phyloP scores from a whole-genome alignment of 2,888 invertebrate genomes.

The Erebia aethiops region DNA sequence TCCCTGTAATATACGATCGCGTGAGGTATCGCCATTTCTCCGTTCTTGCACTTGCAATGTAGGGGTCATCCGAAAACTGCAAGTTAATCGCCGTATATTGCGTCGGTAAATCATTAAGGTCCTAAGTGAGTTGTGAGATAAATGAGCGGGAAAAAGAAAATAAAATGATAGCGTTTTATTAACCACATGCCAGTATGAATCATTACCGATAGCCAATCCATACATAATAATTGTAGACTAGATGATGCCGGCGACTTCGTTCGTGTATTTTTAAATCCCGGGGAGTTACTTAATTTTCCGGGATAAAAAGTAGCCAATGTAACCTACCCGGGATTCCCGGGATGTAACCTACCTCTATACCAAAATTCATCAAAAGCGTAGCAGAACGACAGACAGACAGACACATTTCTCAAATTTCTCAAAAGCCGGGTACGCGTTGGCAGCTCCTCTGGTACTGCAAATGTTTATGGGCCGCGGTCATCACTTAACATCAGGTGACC shows the following conservation, averaged over 20 bases:
- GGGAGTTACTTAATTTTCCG: too few relatives aligned
- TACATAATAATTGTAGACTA: too few relatives aligned
- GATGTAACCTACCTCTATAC: background rate
- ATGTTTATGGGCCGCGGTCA: background rate
- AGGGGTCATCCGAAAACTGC: slow-evolving; percentile 64
- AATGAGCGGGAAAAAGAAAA: slow-evolving; percentile 19
- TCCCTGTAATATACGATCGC: slow-evolving; percentile 63
- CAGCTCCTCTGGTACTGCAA: background rate
- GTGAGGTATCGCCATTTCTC: slow-evolving; percentile 64
- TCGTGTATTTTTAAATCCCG: background rate
- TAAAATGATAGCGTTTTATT: slow-evolving; percentile 12
- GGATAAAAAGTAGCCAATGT: too few relatives aligned
- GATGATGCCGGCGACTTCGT: background rate
- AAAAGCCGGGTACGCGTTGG: background rate
- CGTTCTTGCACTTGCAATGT: slow-evolving; percentile 60
- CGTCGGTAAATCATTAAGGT: slow-evolving; percentile 61
- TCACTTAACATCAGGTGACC: too few relatives aligned
- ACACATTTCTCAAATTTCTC: background rate
- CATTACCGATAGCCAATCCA: background rate
- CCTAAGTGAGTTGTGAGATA: slow-evolving; percentile 37
- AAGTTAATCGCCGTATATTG: slow-evolving; percentile 73
- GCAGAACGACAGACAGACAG: background rate
- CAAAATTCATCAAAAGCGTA: background rate
- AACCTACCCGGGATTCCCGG: too few relatives aligned
- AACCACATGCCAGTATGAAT: background rate